Evolutionary conservation across 2,888 invertebrate genomes (phyloP), one percentile per base, ranked within the genome.

Genomic region (Gibbula magus): DNA sequence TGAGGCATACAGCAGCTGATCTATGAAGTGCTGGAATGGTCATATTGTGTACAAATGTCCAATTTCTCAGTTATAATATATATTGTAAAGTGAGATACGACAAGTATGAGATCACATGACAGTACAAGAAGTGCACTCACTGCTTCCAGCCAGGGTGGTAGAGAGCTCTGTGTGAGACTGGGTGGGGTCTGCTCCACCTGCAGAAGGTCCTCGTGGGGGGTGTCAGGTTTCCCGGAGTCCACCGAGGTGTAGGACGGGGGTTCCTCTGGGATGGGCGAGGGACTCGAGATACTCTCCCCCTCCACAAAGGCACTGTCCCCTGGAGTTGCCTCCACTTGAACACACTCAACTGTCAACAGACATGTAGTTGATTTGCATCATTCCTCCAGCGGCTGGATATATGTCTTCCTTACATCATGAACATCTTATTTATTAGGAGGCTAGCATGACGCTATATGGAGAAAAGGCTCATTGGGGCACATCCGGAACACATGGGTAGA

Each of bases 91-190:
- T n/a, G n/a, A n/a, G n/a, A n/a, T n/a, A n/a, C 2, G n/a, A n/a
- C n/a, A n/a, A n/a, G n/a, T n/a, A n/a, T n/a, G n/a, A n/a, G n/a
- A n/a, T n/a, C n/a, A 77, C 16, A 39, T 7, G 45, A 73, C 35
- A 0, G 13, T 16, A 51, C 66, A 20, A 56, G 25, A 39, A 10
- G 73, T 45, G 10, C 25, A 82, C 85, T 74, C 80, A 87, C 87
- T 61, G 83, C 86, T 66, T 85, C 82, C n/a, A 87, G 83, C 87
- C 87, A 87, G 10, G 85, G 81, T 13, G 87, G 87, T 10, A 87
- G 77, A 51, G 74, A 70, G 54, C 77, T 79, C 20, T 79, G 56
- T 45, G 70, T 75, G 13, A 45, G 29, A 16, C 53, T 54, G 39
- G 16, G 29, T 29, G 51, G 18, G 4, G 52, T 25, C 18, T 54